Conservation (phyloP, 2,797 vertebrate species). For the Psittacula echo region DNA sequence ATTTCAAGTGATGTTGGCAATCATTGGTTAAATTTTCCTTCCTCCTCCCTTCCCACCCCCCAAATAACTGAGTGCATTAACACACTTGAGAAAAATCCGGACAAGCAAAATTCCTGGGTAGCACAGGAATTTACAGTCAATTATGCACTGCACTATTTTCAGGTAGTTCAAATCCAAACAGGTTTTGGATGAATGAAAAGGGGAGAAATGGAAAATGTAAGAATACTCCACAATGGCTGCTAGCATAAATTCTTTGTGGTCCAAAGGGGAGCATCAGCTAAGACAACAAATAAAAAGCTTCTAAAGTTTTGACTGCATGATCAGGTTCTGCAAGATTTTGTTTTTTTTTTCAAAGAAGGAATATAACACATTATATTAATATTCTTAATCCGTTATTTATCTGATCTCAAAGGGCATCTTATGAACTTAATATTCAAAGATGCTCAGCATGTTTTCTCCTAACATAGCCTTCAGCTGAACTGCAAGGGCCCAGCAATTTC, state of each 20-base stretch:
- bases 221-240: neutral
- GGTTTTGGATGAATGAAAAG: neutral
- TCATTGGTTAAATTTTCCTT: neutral
- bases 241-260: neutral
- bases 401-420: neutral
- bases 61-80: neutral
- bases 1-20: neutral
- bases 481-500: neutral
- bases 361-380: neutral
- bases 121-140: neutral
- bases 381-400: neutral
- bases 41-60: rapidly evolving
- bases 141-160: neutral
- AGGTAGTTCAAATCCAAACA: neutral
- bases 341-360: neutral
- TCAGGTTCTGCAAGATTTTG: neutral
- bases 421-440: neutral
- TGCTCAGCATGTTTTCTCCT: neutral
- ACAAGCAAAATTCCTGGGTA: neutral
- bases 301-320: neutral
- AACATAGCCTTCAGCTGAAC: neutral
- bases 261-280: neutral
- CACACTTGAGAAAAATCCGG: neutral
- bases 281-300: neutral
- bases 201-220: neutral